Evolutionary conservation across 2,888 invertebrate species (phyloP).

Genomic region (Napeogenes inachia): DNA sequence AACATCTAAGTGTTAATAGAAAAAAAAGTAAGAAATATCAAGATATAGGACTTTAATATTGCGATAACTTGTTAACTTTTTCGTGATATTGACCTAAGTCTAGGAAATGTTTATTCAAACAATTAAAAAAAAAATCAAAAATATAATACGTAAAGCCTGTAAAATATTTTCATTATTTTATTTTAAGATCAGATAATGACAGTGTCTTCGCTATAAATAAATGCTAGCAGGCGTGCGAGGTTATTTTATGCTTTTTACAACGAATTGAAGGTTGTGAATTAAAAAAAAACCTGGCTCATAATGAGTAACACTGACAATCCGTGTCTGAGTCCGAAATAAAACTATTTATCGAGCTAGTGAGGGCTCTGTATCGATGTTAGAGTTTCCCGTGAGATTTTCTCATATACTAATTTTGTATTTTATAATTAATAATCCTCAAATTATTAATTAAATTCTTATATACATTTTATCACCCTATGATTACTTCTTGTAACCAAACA

Average conservation of each 20-base stretch:
- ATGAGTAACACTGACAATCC: constrained; percentile 33
- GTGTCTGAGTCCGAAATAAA: constrained; percentile 39
- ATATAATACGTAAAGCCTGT: not conserved
- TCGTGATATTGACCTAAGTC: no score
- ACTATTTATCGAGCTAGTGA: constrained; percentile 36
- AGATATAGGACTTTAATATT: no score
- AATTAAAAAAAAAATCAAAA: not conserved
- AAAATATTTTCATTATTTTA: constrained; percentile 12
- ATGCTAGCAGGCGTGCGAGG: constrained; percentile 22
- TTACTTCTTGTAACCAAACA: no score
- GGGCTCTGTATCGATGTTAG: constrained; percentile 19
- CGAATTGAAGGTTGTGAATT: constrained; percentile 34
- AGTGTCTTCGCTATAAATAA: constrained; percentile 26
- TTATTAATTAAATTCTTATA: no score
- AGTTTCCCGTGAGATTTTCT: not conserved
- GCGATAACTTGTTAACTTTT: no score
- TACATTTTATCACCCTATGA: no score
- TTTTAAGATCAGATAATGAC: constrained; percentile 15
- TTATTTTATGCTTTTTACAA: constrained; percentile 29
- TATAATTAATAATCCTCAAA: no score
- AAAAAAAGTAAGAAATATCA: no score
- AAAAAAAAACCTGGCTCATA: constrained; percentile 32
- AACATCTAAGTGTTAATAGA: not conserved
- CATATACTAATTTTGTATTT: not conserved
- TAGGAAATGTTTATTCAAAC: no score